Base-by-base conservation (phyloP, 2,113 vertebrate genomes). In the Poeciliopsis retropinna region DNA sequence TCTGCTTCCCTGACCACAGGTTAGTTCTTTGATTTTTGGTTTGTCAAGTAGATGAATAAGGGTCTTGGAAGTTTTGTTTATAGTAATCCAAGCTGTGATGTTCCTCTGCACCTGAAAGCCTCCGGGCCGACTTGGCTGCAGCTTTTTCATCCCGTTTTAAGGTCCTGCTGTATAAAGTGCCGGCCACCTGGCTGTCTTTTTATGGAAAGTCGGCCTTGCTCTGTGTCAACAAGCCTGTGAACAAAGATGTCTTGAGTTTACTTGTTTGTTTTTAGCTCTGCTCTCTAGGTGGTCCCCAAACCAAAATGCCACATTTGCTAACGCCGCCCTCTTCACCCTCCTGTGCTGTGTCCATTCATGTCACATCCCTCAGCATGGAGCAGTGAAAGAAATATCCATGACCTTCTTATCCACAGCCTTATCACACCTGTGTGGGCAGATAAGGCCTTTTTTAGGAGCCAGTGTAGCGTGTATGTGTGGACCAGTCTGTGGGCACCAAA, bases 371-470 rank as follows among this genome's bases (percentile, higher is more conserved):
- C 89, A 88, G 82, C 79, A 47, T 51, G 82, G 90, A 72, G 74
- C 80, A 70, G 81, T 47, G 28, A 80, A 57, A 63, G 76, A 75
- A 79, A 75, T 76, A 79, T 72, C 79, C 73, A 34, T 84, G 79
- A 80, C 84, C 85, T 81, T 70, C 62, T 78, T 82, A 70, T 80
- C 67, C 79, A 29, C 66, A 67, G 44, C 60, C 51, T 66, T 67
- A 54, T 90, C 87, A 79, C 91, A 92, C 91, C 92, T 92, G 92
- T 85, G 77, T 68, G 69, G 64, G 64, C 79, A 62, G 41, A 32
- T 27, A 30, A 78, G 78, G 68, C 27, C 41, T 57, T 70, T 84
- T 37, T 82, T 72, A 75, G 72, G 39, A 60, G 5, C 30, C 74
- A 12, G 1, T 71, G 72, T 60, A 5, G 44, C 27, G 5, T 60